Evolutionary conservation across 2,888 invertebrate genomes (phyloP).

Genomic region (Hanleya hanleyi): DNA sequence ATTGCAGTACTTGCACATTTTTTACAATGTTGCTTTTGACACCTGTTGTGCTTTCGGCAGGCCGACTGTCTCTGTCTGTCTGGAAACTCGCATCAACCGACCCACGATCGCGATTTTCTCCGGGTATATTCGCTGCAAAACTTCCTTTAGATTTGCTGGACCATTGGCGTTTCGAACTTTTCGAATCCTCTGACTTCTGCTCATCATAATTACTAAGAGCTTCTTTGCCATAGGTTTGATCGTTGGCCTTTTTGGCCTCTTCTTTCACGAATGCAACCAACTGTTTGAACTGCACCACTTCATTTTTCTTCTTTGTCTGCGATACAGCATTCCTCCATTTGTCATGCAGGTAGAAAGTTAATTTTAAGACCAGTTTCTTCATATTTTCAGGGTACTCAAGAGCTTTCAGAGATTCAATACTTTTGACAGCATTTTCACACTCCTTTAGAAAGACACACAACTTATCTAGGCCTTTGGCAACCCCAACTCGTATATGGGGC

Average conservation of each 20-base stretch:
- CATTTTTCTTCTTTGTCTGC: background rate
- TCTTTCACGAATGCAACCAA: background rate
- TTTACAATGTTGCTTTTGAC: no score
- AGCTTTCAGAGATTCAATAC: background rate
- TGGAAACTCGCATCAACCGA: no score
- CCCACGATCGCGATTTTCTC: no score
- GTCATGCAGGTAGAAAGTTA: background rate
- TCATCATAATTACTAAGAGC: no score
- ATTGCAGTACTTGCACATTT: no score
- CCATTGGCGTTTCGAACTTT: no score
- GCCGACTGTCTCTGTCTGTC: no score
- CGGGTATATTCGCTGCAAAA: no score
- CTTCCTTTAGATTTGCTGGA: no score
- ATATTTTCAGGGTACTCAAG: background rate
- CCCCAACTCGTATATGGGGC: background rate
- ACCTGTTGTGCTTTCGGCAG: no score
- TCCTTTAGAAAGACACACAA: background rate
- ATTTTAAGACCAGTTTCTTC: background rate
- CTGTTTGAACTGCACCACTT: background rate
- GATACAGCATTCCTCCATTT: background rate
- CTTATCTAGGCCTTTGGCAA: background rate
- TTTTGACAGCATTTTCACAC: background rate
- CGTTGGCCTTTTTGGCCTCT: background rate
- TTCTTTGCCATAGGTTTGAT: background rate
- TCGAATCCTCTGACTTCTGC: no score